Percentiles rank a stretch among this genome's conserved stretches.
Conservation (phyloP, 1,140 invertebrate genomes). For the Stratiolaelaps scimitus region DNA sequence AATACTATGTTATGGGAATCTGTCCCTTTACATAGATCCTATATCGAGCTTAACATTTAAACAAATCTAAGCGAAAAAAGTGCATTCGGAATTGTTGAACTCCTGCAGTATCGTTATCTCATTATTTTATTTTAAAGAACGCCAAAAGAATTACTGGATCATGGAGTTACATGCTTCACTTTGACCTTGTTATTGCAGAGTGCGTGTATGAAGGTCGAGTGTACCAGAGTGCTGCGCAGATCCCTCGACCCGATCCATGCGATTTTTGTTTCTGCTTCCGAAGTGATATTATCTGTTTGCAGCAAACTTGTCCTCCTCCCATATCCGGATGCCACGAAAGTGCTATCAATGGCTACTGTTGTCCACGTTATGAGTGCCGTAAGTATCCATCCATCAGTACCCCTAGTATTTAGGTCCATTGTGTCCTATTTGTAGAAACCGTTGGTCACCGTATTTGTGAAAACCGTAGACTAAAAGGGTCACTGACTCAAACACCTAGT, state of each 20-base stretch:
- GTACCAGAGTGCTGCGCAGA: conserved; percentile 84
- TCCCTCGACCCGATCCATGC: conserved; percentile 79
- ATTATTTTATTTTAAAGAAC: conserved; percentile 8
- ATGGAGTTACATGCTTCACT: not conserved
- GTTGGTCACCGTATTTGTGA: no score
- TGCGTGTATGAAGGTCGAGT: conserved; percentile 79
- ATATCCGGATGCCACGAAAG: conserved; percentile 77
- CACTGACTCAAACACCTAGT: no score
- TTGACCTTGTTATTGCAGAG: conserved; percentile 43
- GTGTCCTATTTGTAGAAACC: no score
- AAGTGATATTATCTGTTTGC: conserved; percentile 84
- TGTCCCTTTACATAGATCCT: no score
- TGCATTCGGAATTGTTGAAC: conserved; percentile 30
- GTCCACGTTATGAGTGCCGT: conserved; percentile 79
- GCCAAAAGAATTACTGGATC: not conserved
- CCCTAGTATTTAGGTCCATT: conserved; percentile 15
- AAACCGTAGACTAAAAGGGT: no score
- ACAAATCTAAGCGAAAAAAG: no score
- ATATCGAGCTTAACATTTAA: no score
- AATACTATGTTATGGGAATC: no score
- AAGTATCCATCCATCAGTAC: conserved; percentile 32
- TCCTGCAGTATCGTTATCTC: conserved; percentile 18
- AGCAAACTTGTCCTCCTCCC: conserved; percentile 85
- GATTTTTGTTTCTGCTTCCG: conserved; percentile 95
- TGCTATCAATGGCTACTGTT: conserved; percentile 80